Percentiles rank a stretch among this genome's conserved stretches.
Conservation (phyloP, 1,140 invertebrate species). For the Sipha flava region DNA sequence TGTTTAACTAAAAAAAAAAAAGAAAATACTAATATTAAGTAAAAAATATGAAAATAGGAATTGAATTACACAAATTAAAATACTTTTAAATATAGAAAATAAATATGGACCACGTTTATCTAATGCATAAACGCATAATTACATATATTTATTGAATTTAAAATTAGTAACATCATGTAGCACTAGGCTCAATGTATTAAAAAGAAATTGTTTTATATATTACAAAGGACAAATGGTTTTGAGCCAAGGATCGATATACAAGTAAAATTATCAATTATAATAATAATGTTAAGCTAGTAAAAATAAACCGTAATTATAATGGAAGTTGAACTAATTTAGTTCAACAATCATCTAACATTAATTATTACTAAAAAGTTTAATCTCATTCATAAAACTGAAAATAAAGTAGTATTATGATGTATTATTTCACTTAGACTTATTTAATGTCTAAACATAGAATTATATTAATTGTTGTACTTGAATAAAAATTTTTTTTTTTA, state of each 20-base stretch:
- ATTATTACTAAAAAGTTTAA: background rate
- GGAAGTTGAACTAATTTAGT: background rate
- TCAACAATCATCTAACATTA: background rate
- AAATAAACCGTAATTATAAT: background rate
- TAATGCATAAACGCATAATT: background rate
- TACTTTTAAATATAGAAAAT: conserved; percentile 18
- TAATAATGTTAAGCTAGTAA: background rate
- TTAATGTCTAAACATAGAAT: background rate
- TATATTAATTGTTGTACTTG: background rate
- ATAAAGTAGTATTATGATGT: background rate
- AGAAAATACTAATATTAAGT: background rate
- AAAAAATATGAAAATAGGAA: conserved; percentile 29
- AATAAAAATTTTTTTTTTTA: background rate
- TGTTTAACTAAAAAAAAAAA: conserved; percentile 1
- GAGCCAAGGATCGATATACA: background rate
- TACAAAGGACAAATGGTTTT: background rate
- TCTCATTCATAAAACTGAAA: background rate
- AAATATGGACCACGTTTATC: background rate
- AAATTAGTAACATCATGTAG: background rate
- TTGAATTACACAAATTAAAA: conserved; percentile 27
- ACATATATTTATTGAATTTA: background rate
- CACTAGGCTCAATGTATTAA: background rate
- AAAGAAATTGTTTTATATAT: background rate
- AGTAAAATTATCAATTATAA: background rate
- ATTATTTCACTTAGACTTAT: background rate